Evolutionary conservation across 2,888 invertebrate genomes (phyloP).

Genomic region (Andrena minutula): DNA sequence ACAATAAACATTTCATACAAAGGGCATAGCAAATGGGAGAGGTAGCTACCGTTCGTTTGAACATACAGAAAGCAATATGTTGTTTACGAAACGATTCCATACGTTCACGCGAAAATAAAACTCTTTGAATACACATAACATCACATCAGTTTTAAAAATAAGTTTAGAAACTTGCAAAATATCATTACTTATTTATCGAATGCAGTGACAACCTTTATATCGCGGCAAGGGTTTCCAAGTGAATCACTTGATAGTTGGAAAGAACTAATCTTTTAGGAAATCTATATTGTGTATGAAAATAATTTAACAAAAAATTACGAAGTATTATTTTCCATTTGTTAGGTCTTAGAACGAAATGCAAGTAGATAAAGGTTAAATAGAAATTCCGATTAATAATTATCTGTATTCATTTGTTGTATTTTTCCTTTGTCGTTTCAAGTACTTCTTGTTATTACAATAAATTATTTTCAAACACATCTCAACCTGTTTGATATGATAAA

Average conservation of each 20-base stretch:
- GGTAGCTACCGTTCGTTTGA: slow-evolving; percentile 43
- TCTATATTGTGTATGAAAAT: slow-evolving; percentile 58
- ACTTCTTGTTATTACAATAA: slow-evolving; percentile 45
- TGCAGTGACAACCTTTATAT: slow-evolving; percentile 22
- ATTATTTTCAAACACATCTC: slow-evolving; percentile 67
- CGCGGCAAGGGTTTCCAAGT: slow-evolving; percentile 25
- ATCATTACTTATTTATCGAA: slow-evolving; percentile 17
- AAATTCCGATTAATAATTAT: slow-evolving; percentile 37
- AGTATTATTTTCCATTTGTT: background rate
- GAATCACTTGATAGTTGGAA: background rate
- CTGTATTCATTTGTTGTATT: slow-evolving; percentile 21
- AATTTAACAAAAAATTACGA: slow-evolving; percentile 38
- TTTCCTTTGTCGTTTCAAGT: slow-evolving; percentile 21
- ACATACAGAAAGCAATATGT: slow-evolving; percentile 23
- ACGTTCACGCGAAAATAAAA: slow-evolving; percentile 21
- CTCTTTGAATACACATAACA: background rate
- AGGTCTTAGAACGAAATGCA: slow-evolving; percentile 28
- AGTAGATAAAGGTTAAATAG: slow-evolving; percentile 23
- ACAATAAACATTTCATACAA: slow-evolving; percentile 54
- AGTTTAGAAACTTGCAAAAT: slow-evolving; percentile 20
- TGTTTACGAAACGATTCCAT: slow-evolving; percentile 28
- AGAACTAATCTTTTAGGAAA: slow-evolving; percentile 19
- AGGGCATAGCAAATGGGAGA: slow-evolving; percentile 43
- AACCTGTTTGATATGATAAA: slow-evolving; percentile 60
- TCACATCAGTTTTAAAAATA: slow-evolving; percentile 28